A percentile compares a stretch with the other conserved stretches of the same genome.
Evolutionary conservation across 2,113 vertebrate genomes (phyloP).

Genomic region (Prunella fulvescens): DNA sequence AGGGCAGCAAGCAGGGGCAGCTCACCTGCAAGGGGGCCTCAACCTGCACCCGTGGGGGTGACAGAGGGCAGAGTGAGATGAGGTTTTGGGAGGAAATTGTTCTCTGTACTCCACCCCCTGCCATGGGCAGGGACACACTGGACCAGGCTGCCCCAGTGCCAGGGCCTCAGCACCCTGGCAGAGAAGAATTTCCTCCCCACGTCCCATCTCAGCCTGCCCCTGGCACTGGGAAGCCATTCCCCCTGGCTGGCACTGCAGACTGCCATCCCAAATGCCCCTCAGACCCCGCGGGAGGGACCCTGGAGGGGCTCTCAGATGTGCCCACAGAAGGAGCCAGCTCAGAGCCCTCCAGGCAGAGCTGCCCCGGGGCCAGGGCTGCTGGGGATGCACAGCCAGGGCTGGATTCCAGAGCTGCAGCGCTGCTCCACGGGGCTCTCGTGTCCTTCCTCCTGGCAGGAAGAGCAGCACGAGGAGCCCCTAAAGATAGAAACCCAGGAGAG

Average conservation of each 20-base stretch:
- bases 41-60: neutral
- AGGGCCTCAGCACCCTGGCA: neutral
- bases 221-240: neutral
- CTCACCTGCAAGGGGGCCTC: rapidly evolving
- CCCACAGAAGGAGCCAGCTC: neutral
- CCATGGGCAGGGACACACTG: neutral
- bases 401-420: neutral
- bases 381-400: rapidly evolving
- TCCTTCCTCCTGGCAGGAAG: neutral
- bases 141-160: neutral
- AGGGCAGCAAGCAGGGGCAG: neutral
- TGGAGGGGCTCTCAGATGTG: neutral
- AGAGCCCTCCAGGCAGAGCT: neutral
- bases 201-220: neutral
- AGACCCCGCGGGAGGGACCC: rapidly evolving
- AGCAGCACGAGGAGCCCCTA: neutral
- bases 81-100: neutral
- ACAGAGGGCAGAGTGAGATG: neutral
- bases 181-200: rapidly evolving
- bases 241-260: neutral
- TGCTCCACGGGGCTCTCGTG: neutral
- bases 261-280: neutral
- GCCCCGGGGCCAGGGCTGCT: rapidly evolving
- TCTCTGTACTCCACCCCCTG: neutral
- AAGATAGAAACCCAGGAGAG: neutral